These are phyloP conservation scores for Heliornis fulica DNA, from an alignment of 2,113 vertebrate genomes.

Conservation along the genomic window DNA sequence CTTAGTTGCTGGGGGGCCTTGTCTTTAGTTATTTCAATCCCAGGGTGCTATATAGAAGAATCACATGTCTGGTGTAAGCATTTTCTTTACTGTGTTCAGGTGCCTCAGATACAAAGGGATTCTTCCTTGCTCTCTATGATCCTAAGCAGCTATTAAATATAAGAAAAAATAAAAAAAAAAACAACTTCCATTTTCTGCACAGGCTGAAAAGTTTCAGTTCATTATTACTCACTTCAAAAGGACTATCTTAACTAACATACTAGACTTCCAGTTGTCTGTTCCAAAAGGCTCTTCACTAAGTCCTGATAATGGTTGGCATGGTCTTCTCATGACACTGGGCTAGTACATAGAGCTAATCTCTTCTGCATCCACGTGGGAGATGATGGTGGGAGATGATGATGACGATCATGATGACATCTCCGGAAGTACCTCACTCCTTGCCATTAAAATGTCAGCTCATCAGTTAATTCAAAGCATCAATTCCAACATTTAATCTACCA, in stretches of 20 bases:
- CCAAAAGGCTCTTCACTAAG: not conserved
- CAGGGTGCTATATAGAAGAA: not conserved
- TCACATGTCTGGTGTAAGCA: rapidly evolving
- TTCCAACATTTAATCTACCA: not conserved
- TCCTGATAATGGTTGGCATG: not conserved
- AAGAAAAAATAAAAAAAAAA: not conserved
- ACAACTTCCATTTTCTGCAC: not conserved
- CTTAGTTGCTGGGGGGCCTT: not conserved
- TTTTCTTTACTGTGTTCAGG: not conserved
- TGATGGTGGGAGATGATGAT: not conserved
- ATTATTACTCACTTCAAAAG: not conserved
- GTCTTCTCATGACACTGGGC: not conserved
- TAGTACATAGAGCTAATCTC: not conserved
- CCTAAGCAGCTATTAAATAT: not conserved
- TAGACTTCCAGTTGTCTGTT: not conserved
- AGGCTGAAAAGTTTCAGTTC: not conserved
- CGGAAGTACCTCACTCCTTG: not conserved
- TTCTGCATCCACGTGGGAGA: not conserved
- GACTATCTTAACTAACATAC: not conserved
- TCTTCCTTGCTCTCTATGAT: not conserved
- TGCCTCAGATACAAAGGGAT: not conserved
- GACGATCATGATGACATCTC: no score
- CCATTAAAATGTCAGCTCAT: not conserved
- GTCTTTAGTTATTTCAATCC: not conserved
- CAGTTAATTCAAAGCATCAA: not conserved